These are phyloP conservation scores for Galagoides demidoff DNA, from an alignment of 2,797 vertebrate species.

Conservation along the genomic window DNA sequence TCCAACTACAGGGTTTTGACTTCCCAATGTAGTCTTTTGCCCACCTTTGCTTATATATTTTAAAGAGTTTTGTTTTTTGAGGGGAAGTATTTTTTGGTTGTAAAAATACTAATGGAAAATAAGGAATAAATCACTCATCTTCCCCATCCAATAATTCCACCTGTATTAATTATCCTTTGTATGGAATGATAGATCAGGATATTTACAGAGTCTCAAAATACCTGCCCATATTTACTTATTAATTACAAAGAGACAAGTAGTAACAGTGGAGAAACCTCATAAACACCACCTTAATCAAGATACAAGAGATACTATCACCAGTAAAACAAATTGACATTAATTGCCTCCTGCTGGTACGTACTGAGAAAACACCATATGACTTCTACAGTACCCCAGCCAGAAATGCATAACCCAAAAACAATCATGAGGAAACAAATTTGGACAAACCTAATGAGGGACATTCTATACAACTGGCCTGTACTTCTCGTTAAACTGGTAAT, in stretches of 20 bases:
- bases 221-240: not conserved
- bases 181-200: not conserved
- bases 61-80: not conserved
- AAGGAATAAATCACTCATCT: not conserved
- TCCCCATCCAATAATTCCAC: not conserved
- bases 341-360: not conserved
- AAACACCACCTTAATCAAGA: not conserved
- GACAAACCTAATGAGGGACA: not conserved
- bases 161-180: not conserved
- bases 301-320: not conserved
- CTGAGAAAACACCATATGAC: not conserved
- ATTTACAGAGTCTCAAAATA: not conserved
- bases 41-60: not conserved
- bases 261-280: not conserved
- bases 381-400: not conserved
- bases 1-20: not conserved
- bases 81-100: not conserved
- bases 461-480: not conserved
- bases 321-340: not conserved
- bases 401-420: not conserved
- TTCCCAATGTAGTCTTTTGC: not conserved
- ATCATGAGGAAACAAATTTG: not conserved
- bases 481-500: not conserved
- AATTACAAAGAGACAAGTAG: not conserved
- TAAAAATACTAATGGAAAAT: not conserved